Base-by-base conservation (phyloP, 2,113 vertebrate genomes). In the Nannospalax galili region DNA sequence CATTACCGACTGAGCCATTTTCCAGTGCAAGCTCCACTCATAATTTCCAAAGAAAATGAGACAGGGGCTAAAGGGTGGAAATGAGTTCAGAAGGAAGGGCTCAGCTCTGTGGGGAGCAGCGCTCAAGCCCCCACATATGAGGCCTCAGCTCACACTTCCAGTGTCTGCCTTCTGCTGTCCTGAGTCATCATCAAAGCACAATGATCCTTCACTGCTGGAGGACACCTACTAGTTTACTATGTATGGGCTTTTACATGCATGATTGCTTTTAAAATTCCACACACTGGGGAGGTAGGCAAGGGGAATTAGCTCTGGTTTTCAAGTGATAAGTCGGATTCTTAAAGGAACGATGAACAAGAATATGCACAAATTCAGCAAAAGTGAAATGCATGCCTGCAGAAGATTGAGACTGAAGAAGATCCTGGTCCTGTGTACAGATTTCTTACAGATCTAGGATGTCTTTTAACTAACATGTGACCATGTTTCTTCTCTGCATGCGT, bases 261-360 rank as follows among this genome's bases (percentile, higher is more conserved):
- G 37, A 28, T 74, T 19, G 82, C 73, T 84, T 69, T 75, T 65
- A 92, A 70, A 84, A 77, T 62, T 90, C 48, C 69, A 52, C 82
- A 72, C 30, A 52, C 20, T 56, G 19, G 11, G 37, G 58, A 72
- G 7, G 2, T 48, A 72, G 60, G 22, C 28, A 78, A 86, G 37
- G 1, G 11, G 6, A 35, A 17, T 28, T 92, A 7, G 40, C 32
- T 15, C n/a, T 4, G 40, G 32, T 35, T 32, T 65, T 72, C 24
- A 88, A 24, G 14, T 75, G 16, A 88, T 30, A 7, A 91, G 86
- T 88, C 37, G 84, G 6, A 16, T 62, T 93, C 37, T 79, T 69
- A 35, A 69, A 84, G 37, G 9, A 87, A 85, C 32, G 80, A 72
- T 73, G 17, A 88, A 84, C 14, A 84, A 65, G 11, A 58, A 94